Evolutionary conservation across 2,888 invertebrate species (phyloP), one percentile per base, ranked within the genome.

Genomic region (Xylocampa areola): DNA sequence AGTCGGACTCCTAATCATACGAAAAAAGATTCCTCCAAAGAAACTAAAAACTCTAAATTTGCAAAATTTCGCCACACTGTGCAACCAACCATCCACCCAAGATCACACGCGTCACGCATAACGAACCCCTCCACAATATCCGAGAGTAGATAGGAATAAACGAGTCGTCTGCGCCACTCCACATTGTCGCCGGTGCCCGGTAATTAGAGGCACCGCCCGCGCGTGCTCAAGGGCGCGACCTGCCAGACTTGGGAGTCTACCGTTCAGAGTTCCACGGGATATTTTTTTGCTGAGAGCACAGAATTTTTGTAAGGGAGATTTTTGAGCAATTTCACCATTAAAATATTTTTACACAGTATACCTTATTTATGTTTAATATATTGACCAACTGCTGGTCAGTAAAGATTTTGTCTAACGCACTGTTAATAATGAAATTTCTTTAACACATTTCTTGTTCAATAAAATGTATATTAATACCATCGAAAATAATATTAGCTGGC

Each of bases 151-250:
- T 61, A 57, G 40, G 63, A 72, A 66, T 71, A 71, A 73, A 65
- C 55, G 68, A 68, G 67, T 52, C 55, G 64, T 45, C 30, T 45
- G 44, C 36, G 30, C 49, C 74, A 65, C 78, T 77, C 71, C 72
- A 75, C 74, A 66, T 64, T 73, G 76, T 75, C 72, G 60, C 76
- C 62, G 66, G 68, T 71, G 62, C 65, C 53, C 69, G 76, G 77
- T 86, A 86, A 86, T 86, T 85, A 86, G 84, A 85, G 80, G 76
- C 82, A 67, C 70, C 60, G 67, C 60, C 68, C 74, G 76, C 74
- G 79, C 73, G 73, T 73, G 73, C 73, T 73, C 68, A 71, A 73
- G 72, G 51, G 51, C 37, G 37, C 52, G 45, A 58, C 67, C 67
- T 68, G 57, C 57, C 27, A 45, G 58, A 45, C 68, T 47, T 45